phyloP scores from a whole-genome alignment of 1,140 invertebrate species.

The Cataglyphis hispanica region DNA sequence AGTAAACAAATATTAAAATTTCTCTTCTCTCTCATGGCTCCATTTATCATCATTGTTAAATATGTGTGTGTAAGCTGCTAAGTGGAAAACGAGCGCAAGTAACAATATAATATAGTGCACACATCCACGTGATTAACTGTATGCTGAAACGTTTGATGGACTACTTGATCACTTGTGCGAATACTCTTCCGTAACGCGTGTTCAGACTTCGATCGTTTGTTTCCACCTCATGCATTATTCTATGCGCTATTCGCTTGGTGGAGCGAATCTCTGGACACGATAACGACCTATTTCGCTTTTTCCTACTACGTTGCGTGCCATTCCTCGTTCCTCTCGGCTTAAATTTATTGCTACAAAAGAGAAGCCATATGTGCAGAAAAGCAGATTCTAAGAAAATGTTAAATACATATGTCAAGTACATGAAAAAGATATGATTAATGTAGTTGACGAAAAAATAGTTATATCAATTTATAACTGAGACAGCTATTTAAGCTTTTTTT shows the following conservation, averaged over 20 bases:
- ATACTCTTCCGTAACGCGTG: slow-evolving; percentile 51
- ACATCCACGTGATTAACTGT: background rate
- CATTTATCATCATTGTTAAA: background rate
- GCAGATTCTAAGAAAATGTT: background rate
- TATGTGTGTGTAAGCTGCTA: background rate
- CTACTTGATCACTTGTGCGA: slow-evolving; percentile 47
- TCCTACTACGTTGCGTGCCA: slow-evolving; percentile 21
- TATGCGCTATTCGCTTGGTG: slow-evolving; percentile 59
- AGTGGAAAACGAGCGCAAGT: background rate
- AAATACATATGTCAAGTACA: background rate
- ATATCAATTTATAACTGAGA: too few relatives aligned
- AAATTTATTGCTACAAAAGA: slow-evolving; percentile 29
- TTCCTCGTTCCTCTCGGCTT: background rate
- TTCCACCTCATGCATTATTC: slow-evolving; percentile 75
- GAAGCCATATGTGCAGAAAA: slow-evolving; percentile 11
- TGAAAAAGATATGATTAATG: too few relatives aligned
- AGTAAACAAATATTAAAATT: background rate
- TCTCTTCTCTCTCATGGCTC: background rate
- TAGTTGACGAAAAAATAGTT: too few relatives aligned
- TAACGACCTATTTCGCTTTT: slow-evolving; percentile 56
- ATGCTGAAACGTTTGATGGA: slow-evolving; percentile 46
- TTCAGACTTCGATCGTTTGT: slow-evolving; percentile 61
- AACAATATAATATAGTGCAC: background rate
- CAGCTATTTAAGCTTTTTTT: too few relatives aligned
- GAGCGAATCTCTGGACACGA: slow-evolving; percentile 54